A percentile compares a stretch with the other conserved stretches of the same genome.
phyloP scores from a whole-genome alignment of 2,113 vertebrate species.

The Channa argus region DNA sequence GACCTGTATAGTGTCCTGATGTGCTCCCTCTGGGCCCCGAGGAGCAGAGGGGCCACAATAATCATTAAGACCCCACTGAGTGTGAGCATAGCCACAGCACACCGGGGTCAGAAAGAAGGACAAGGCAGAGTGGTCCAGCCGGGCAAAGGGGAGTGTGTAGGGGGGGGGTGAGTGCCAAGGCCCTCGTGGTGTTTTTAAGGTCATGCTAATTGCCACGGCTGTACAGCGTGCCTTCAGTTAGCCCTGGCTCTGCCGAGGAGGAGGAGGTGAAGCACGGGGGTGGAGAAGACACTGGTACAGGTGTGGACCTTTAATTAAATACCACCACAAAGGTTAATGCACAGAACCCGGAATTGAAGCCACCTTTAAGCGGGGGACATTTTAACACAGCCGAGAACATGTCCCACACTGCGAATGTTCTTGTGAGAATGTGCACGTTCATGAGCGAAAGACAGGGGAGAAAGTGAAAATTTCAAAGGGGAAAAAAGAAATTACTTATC shows the following conservation, averaged over 20 bases:
- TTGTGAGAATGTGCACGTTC: not conserved
- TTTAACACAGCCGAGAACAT: slow-evolving; percentile 65
- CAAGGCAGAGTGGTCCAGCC: slow-evolving; percentile 54
- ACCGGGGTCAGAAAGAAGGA: slow-evolving; percentile 73
- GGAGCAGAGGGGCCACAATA: slow-evolving; percentile 54
- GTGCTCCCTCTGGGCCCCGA: slow-evolving; percentile 56
- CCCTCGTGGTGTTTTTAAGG: slow-evolving; percentile 79
- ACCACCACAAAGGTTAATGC: slow-evolving; percentile 85
- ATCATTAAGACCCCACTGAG: slow-evolving; percentile 72
- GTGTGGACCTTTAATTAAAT: slow-evolving; percentile 88
- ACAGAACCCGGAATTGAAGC: slow-evolving; percentile 69
- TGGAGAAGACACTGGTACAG: slow-evolving; percentile 65
- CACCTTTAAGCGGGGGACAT: slow-evolving; percentile 60
- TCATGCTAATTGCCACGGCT: slow-evolving; percentile 84
- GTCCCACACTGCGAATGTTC: slow-evolving; percentile 39
- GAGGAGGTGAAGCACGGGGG: slow-evolving; percentile 40
- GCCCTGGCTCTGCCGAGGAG: slow-evolving; percentile 52
- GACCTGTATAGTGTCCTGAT: slow-evolving; percentile 74
- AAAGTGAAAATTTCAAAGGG: slow-evolving; percentile 17
- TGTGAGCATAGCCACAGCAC: slow-evolving; percentile 58
- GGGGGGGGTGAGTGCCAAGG: slow-evolving; percentile 40
- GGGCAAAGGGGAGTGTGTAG: slow-evolving; percentile 56
- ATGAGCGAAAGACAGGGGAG: slow-evolving; percentile 11
- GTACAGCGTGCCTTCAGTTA: slow-evolving; percentile 69
- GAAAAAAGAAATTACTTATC: not conserved